phyloP scores from a whole-genome alignment of 2,113 vertebrate species.

The Pycnonotus jocosus region DNA sequence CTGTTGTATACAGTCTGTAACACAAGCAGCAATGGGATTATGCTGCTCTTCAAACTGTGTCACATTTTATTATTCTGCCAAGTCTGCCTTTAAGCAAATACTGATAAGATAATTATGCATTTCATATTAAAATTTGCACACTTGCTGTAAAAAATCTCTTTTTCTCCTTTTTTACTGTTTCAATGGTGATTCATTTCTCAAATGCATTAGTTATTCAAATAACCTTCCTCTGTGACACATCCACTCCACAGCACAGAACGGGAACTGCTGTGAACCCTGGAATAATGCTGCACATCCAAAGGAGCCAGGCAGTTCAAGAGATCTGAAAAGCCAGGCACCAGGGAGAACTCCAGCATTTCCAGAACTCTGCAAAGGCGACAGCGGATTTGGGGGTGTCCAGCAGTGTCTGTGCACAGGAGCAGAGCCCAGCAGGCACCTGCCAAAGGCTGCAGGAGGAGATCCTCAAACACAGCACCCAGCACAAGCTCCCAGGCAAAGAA shows the following conservation, averaged over 20 bases:
- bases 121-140: background rate
- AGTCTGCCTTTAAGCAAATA: slow-evolving; percentile 15
- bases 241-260: background rate
- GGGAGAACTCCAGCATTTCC: accelerated
- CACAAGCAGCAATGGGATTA: background rate
- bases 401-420: accelerated
- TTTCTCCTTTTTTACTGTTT: background rate
- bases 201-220: background rate
- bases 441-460: background rate
- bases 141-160: background rate
- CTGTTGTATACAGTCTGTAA: background rate
- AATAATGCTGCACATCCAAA: background rate
- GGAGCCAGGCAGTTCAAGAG: background rate
- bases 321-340: background rate
- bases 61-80: slow-evolving; percentile 10
- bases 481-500: background rate
- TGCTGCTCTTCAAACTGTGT: background rate
- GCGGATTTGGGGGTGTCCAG: background rate
- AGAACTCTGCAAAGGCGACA: background rate
- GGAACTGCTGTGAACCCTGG: background rate
- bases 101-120: background rate
- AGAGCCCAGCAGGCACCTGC: background rate
- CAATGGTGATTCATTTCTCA: background rate
- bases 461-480: background rate
- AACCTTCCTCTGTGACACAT: background rate